A percentile compares a stretch with the other conserved stretches of the same genome.
Conservation (phyloP, 2,888 invertebrate genomes). For the Drosophila maculinotata region DNA sequence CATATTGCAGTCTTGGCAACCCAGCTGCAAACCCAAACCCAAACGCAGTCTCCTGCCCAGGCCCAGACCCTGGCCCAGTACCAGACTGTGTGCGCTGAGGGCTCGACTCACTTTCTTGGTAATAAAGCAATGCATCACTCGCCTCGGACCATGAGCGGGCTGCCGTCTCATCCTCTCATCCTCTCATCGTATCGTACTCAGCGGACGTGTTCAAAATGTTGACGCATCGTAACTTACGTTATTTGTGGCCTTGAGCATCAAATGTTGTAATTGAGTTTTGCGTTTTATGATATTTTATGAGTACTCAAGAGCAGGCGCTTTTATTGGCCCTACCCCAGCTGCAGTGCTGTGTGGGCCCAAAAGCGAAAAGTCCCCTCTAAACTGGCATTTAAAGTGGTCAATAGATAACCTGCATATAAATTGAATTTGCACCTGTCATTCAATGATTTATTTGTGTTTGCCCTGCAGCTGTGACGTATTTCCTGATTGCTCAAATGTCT, state of each 20-base stretch:
- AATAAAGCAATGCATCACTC: constrained; percentile 82
- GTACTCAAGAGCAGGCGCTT: constrained; percentile 40
- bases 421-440: constrained; percentile 46
- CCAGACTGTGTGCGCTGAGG: constrained; percentile 22
- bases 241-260: constrained; percentile 80
- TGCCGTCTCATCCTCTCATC: constrained; percentile 12
- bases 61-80: background rate
- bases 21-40: no score
- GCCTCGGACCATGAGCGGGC: constrained; percentile 17
- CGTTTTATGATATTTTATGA: constrained; percentile 71
- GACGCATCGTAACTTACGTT: constrained; percentile 79
- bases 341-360: constrained; percentile 51
- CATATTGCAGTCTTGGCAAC: constrained; percentile 49
- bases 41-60: constrained; percentile 1
- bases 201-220: constrained; percentile 62
- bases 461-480: constrained; percentile 22
- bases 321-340: constrained; percentile 57
- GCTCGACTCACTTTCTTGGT: constrained; percentile 59
- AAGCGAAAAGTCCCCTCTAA: constrained; percentile 41
- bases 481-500: constrained; percentile 29
- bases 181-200: constrained; percentile 10
- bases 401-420: constrained; percentile 46
- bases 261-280: constrained; percentile 79
- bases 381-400: constrained; percentile 51
- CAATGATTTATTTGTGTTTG: constrained; percentile 44